Evolutionary conservation across 2,113 vertebrate genomes (phyloP).

Genomic region (Recurvirostra avosetta): DNA sequence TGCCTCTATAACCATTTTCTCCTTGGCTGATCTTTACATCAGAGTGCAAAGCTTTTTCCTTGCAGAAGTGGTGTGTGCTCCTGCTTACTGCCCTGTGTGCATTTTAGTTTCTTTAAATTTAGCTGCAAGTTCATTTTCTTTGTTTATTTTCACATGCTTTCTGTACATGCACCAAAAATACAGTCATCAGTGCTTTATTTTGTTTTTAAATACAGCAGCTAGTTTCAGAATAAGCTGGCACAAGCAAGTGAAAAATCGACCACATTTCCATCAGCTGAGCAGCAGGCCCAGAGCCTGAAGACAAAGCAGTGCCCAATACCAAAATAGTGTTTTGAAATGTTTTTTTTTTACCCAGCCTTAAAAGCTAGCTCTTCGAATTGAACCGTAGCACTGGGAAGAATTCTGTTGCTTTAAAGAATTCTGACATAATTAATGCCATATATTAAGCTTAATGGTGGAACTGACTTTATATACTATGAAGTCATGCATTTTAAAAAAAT

Average conservation of each 20-base stretch:
- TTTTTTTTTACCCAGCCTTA: not conserved
- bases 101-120: slow-evolving; percentile 14
- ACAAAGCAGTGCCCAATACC: not conserved
- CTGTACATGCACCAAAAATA: not conserved
- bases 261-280: not conserved
- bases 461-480: not conserved
- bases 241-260: not conserved
- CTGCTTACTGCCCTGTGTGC: not conserved
- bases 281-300: not conserved
- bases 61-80: not conserved
- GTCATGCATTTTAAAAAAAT: not conserved
- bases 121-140: not conserved
- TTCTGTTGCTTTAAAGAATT: not conserved
- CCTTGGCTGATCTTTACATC: slow-evolving; percentile 13
- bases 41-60: not conserved
- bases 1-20: slow-evolving; percentile 41
- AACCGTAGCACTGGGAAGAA: not conserved
- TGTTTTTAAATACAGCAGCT: slow-evolving; percentile 8
- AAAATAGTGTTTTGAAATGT: not conserved
- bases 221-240: not conserved
- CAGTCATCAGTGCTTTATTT: slow-evolving; percentile 11
- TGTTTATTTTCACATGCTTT: slow-evolving; percentile 2
- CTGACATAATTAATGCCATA: not conserved
- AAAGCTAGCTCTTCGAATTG: not conserved
- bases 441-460: not conserved